Evolutionary conservation across 2,797 vertebrate genomes (phyloP), one percentile per base, ranked within the genome.

Genomic region (Miichthys miiuy): DNA sequence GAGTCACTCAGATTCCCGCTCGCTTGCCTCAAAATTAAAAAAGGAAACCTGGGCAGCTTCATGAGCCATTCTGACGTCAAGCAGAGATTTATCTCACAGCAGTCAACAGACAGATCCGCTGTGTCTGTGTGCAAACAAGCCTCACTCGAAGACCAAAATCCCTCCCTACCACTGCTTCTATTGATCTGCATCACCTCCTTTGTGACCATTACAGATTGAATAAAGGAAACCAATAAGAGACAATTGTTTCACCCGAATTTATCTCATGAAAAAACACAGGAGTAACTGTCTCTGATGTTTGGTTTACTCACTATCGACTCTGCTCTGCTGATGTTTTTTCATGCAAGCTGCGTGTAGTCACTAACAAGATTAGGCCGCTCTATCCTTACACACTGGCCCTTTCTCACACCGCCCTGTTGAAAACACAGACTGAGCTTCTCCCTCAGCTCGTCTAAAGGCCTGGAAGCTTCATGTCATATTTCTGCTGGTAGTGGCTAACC

Each of bases 321-420:
- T 68, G 47, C 41, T 69, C 56, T 75, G 55, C 4, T 65, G 4
- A 21, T 72, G 20, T 38, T 58, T 62, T 38, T 70, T 17, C 51
- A 46, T 58, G 48, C 47, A 25, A 63, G 65, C 65, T 68, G 54
- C 30, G 20, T 84, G 73, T 18, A 74, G 67, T 51, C 67, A 18
- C 84, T 80, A 85, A 89, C 68, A 66, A 27, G 74, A 91, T 88
- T 78, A 82, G 75, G 73, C 30, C 5, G 50, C 60, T 84, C 10
- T 51, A 75, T 52, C 68, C 55, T 75, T 6, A 62, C 52, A 85
- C 78, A 75, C 60, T 56, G 52, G 30, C 21, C 42, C 64, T 80
- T 79, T 68, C 27, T 81, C 51, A 54, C 69, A 30, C n/a, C 46
- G 54, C 48, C 52, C 61, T 0, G 4, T 17, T 52, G 34, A 12